A percentile compares a stretch with the other conserved stretches of the same genome.
Evolutionary conservation across 2,113 vertebrate species (phyloP).

Genomic region (Neotragus pygmaeus): DNA sequence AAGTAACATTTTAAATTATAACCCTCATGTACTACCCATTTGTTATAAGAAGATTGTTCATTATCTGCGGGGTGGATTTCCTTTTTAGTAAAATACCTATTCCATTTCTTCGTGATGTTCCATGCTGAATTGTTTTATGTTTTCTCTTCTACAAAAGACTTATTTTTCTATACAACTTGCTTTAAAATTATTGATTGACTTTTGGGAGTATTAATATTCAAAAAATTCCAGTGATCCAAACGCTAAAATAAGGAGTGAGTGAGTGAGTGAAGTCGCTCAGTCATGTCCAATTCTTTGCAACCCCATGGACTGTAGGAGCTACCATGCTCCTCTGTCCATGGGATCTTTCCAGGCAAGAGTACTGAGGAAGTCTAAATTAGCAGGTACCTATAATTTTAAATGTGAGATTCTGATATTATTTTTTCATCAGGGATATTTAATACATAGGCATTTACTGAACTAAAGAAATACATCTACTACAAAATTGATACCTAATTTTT

Average conservation of each 20-base stretch:
- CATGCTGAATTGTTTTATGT: neutral
- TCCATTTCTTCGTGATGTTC: neutral
- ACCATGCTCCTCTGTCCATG: too few species aligned
- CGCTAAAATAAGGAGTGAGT: neutral
- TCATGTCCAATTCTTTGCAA: too few species aligned
- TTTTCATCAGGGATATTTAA: neutral
- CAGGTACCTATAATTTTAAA: neutral
- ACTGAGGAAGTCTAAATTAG: neutral
- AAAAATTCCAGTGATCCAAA: neutral
- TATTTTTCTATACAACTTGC: neutral
- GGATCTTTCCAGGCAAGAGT: too few species aligned
- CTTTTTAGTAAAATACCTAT: neutral
- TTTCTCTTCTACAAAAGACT: neutral
- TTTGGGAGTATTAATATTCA: neutral
- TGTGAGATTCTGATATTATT: neutral
- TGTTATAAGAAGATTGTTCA: neutral
- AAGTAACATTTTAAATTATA: neutral
- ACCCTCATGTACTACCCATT: neutral
- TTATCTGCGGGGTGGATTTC: neutral
- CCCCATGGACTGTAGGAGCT: too few species aligned
- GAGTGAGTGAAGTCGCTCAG: too few species aligned
- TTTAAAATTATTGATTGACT: neutral
- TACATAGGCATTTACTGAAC: neutral
- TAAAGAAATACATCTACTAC: neutral
- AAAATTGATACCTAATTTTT: neutral